Percentiles rank a stretch among this genome's conserved stretches.
These are phyloP conservation scores for Cyaniris semiargus DNA, from an alignment of 2,888 invertebrate genomes.

Conservation along the genomic window DNA sequence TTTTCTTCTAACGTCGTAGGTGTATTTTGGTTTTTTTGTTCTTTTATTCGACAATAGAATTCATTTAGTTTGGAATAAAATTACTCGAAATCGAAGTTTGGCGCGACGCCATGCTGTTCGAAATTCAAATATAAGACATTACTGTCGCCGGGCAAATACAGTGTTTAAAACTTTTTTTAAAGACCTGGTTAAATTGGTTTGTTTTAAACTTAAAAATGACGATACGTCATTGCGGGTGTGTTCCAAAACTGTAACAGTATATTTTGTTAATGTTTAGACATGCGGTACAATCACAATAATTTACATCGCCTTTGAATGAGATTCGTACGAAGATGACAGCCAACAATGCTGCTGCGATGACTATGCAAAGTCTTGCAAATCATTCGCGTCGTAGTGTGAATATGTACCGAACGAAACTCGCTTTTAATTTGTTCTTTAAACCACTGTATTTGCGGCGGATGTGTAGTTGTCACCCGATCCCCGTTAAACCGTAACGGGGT, in stretches of 20 bases:
- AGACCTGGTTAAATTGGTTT: too few relatives aligned
- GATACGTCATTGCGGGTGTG: too few relatives aligned
- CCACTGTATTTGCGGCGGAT: background rate
- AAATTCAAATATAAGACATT: conserved; percentile 9
- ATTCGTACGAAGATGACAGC: background rate
- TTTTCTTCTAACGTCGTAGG: background rate
- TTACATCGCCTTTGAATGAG: background rate
- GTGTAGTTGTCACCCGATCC: background rate
- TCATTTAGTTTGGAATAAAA: background rate
- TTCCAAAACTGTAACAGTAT: too few relatives aligned
- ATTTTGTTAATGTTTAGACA: too few relatives aligned
- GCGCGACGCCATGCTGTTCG: background rate
- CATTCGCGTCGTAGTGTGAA: background rate
- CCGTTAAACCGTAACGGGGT: conserved; percentile 22
- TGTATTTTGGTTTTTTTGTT: background rate
- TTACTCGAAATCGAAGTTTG: background rate
- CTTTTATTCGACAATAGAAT: background rate
- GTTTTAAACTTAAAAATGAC: too few relatives aligned
- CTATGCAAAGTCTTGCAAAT: background rate
- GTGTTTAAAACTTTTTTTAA: background rate
- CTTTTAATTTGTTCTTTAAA: background rate
- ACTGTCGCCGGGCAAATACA: background rate
- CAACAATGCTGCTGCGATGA: background rate
- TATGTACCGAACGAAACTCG: background rate
- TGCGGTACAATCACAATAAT: background rate